A percentile compares a stretch with the other conserved stretches of the same genome.
Evolutionary conservation across 2,797 vertebrate genomes (phyloP).

Genomic region (Anguilla marmorata): DNA sequence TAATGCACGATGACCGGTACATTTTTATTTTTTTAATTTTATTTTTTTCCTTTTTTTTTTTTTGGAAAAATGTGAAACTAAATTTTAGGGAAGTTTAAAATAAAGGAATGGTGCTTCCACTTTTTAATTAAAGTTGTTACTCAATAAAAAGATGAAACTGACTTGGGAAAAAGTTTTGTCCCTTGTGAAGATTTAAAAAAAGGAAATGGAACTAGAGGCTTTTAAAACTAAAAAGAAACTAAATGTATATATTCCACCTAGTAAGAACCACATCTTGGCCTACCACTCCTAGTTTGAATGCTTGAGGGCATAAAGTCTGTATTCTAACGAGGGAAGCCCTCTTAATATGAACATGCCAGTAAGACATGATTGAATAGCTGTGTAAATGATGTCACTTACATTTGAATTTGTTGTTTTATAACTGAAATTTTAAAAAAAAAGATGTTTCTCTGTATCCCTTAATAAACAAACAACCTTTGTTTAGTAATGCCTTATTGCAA

Average conservation of each 20-base stretch:
- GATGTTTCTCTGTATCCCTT: constrained; percentile 59
- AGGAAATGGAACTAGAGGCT: constrained; percentile 17
- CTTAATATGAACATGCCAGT: background rate
- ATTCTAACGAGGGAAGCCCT: constrained; percentile 11
- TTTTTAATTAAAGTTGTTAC: background rate
- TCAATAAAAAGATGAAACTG: background rate
- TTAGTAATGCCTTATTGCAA: background rate
- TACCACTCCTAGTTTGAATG: constrained; percentile 39
- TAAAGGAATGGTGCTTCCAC: background rate
- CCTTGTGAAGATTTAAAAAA: background rate
- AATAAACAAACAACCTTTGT: constrained; percentile 53
- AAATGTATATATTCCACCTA: background rate
- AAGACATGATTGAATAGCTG: constrained; percentile 37
- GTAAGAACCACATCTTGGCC: constrained; percentile 22
- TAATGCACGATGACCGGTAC: background rate
- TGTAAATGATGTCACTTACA: constrained; percentile 44
- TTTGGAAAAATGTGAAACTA: constrained; percentile 16
- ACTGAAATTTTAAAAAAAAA: constrained; percentile 40
- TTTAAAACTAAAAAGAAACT: background rate
- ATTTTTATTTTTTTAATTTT: constrained; percentile 16
- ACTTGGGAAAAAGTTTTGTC: background rate
- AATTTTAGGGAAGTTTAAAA: background rate
- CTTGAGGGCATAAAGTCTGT: constrained; percentile 33
- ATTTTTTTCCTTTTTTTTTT: background rate
- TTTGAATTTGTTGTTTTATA: constrained; percentile 44